Evolutionary conservation across 1,140 invertebrate species (phyloP), one percentile per base, ranked within the genome.

Genomic region (Achroia grisella): DNA sequence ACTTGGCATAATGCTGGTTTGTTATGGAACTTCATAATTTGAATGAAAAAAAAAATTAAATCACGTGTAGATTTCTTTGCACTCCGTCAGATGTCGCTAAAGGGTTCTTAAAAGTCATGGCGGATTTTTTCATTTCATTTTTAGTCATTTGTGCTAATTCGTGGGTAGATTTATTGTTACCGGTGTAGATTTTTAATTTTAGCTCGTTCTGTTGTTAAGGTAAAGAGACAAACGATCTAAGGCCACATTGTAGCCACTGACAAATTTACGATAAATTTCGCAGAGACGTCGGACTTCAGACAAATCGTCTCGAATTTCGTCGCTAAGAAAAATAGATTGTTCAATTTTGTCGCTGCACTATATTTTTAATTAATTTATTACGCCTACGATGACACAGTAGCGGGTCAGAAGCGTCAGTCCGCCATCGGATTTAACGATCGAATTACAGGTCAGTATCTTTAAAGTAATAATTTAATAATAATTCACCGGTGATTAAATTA

Each of bases 121-220:
- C 78, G 78, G 73, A 82, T 79, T 76, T 75, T 58, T 74, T 71
- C 61, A 70, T 51, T 69, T 65, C 48, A 56, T 71, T 79, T 35
- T 71, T 73, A 64, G 57, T 69, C 54, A 70, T 72, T 72, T 71
- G 66, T 58, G 60, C 37, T 60, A 68, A 66, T 75, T 82, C 58
- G 81, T 76, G 73, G 78, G 78, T 85, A 82, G 73, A 77, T 79
- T 73, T 75, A 71, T 67, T 68, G 71, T 67, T 72, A 66, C 52
- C 61, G 69, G 64, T 65, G 67, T 74, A 58, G 64, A 72, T 73
- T 71, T n/a, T n/a, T 70, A 73, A 70, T 68, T 68, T 58, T 67
- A 65, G 48, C 44, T 62, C 53, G 56, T 55, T 68, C 61, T 62
- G 47, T 70, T 72, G 46, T 52, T 50, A 65, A 49, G 55, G 61